phyloP scores from a whole-genome alignment of 2,113 vertebrate genomes.

The Oenanthe oenanthe region DNA sequence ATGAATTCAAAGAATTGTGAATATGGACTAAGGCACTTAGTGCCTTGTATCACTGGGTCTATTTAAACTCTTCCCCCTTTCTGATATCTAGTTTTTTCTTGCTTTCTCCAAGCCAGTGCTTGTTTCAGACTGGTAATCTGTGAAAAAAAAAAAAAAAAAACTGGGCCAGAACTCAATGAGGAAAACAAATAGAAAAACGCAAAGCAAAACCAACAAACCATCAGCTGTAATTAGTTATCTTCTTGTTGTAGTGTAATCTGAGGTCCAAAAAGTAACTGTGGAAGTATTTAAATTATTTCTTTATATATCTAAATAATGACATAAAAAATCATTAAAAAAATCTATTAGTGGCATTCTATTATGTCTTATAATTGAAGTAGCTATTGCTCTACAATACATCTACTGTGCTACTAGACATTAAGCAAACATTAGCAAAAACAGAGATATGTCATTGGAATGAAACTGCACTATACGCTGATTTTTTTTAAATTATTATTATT shows the following conservation, averaged over 20 bases:
- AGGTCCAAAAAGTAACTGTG: background rate
- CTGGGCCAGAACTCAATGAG: background rate
- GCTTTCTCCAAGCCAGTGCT: background rate
- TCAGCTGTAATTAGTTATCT: background rate
- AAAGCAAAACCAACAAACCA: background rate
- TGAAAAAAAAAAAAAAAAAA: background rate
- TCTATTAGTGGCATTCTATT: background rate
- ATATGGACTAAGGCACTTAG: background rate
- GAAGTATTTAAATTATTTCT: background rate
- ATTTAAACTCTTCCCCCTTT: background rate
- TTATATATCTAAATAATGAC: background rate
- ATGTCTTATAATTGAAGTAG: background rate
- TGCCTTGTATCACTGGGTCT: background rate
- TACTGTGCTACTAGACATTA: background rate
- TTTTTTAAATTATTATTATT: too few species aligned
- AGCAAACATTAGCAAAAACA: constrained; percentile 31
- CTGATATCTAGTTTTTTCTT: background rate
- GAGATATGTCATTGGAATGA: background rate
- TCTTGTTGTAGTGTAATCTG: background rate
- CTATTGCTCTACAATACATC: background rate
- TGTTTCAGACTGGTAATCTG: background rate
- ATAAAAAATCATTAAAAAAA: background rate
- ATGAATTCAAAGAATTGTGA: background rate
- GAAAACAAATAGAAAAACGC: background rate
- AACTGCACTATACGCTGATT: background rate